These are phyloP conservation scores for Cherax quadricarinatus DNA, from an alignment of 1,140 invertebrate species.

Conservation along the genomic window DNA sequence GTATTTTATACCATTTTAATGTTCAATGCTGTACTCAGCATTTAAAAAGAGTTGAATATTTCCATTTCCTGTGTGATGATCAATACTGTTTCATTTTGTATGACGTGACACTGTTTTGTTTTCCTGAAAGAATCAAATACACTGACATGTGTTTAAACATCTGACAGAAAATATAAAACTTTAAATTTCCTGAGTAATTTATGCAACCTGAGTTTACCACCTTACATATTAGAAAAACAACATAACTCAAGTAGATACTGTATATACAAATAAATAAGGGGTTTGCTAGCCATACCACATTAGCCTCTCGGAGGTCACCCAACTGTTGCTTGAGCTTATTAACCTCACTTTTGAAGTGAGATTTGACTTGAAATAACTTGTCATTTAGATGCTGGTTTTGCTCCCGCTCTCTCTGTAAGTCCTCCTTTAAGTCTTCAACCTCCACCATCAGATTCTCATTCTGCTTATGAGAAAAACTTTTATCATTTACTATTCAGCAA, in stretches of 20 bases:
- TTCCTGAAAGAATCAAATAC: too few relatives aligned
- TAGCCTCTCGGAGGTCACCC: conserved; percentile 14
- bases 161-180: too few relatives aligned
- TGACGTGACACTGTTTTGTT: too few relatives aligned
- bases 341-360: conserved; percentile 29
- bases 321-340: conserved; percentile 46
- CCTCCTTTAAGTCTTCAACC: not conserved
- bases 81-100: too few relatives aligned
- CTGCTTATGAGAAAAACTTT: not conserved
- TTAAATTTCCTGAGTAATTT: too few relatives aligned
- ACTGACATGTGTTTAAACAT: too few relatives aligned
- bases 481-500: not conserved
- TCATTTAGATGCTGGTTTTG: conserved; percentile 43
- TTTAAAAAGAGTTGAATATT: too few relatives aligned
- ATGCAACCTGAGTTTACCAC: too few relatives aligned
- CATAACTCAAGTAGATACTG: not conserved
- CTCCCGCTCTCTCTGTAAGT: not conserved
- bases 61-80: too few relatives aligned
- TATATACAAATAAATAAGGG: not conserved
- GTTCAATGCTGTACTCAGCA: too few relatives aligned
- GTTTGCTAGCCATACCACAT: conserved; percentile 7
- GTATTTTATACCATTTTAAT: too few relatives aligned
- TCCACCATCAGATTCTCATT: not conserved
- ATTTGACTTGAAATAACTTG: conserved; percentile 37
- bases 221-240: too few relatives aligned